phyloP scores from a whole-genome alignment of 2,888 invertebrate genomes.

The Nasonia oneida region DNA sequence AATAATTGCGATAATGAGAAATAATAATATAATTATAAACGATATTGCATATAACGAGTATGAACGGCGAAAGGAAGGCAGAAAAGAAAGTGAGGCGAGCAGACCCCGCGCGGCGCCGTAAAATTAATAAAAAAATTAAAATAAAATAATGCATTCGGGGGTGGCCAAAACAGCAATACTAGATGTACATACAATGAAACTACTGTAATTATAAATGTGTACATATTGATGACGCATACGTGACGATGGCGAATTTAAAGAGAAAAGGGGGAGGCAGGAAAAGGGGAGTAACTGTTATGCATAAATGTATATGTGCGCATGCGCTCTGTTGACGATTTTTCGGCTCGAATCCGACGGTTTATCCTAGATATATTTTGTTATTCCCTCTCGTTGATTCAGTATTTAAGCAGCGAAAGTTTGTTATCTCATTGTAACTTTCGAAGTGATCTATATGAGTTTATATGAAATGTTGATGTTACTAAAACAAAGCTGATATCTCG shows the following conservation, averaged over 20 bases:
- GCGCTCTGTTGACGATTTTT: slow-evolving; percentile 16
- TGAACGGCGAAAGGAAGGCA: slow-evolving; percentile 18
- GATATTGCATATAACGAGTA: slow-evolving; percentile 16
- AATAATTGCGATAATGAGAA: slow-evolving; percentile 1
- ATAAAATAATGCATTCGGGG: slow-evolving; percentile 54
- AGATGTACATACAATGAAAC: slow-evolving; percentile 74
- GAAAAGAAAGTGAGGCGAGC: slow-evolving; percentile 9
- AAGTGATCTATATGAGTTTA: slow-evolving; percentile 7
- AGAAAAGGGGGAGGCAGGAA: neutral
- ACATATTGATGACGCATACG: slow-evolving; percentile 48
- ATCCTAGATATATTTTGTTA: slow-evolving; percentile 20
- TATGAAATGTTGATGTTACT: slow-evolving; percentile 23
- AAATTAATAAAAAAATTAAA: neutral
- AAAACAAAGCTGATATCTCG: slow-evolving; percentile 1
- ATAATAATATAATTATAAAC: neutral
- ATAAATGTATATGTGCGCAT: slow-evolving; percentile 52
- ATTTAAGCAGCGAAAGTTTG: slow-evolving; percentile 24
- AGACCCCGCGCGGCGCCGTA: slow-evolving; percentile 69
- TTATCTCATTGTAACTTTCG: slow-evolving; percentile 31
- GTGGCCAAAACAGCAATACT: slow-evolving; percentile 78
- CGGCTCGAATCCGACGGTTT: neutral
- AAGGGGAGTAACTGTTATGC: slow-evolving; percentile 41
- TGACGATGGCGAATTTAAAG: neutral
- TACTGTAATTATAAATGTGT: slow-evolving; percentile 69
- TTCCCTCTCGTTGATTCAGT: slow-evolving; percentile 4